Base-by-base conservation (phyloP, 2,113 vertebrate genomes). In the Blennius ocellaris region DNA sequence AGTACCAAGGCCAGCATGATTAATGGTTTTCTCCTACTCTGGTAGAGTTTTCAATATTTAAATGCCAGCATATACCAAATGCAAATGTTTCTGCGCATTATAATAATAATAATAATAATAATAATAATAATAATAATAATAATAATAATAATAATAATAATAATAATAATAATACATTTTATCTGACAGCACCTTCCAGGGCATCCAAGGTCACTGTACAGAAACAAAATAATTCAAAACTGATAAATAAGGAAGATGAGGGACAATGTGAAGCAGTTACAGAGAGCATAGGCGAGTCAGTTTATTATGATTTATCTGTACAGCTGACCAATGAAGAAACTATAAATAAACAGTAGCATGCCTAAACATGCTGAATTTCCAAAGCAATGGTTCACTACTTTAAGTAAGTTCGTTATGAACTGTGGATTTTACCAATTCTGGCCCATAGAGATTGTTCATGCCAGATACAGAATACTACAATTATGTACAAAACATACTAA, bases 1-100 rank as follows among this genome's bases (percentile, higher is more conserved):
- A 73, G 53, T 63, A 59, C 70, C 76, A 37, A 75, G 40, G 44
- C 82, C 75, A 69, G 67, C 66, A 43, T 48, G 47, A 71, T 58
- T 64, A 8, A 50, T 47, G 55, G 11, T 62, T 51, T 80, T 69
- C 62, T 69, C 54, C 60, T 65, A 38, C 58, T 66, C 61, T 59
- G 14, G 47, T 17, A 58, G 37, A 48, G 47, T 64, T 68, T 50
- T 47, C 57, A 12, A 68, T 40, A 73, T 79, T 61, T 43, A 68
- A 8, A 54, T 68, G 36, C 45, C 30, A 8, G 11, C 44, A 7
- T 41, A 37, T 48, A 40, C 11, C 43, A 40, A 51, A 66, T 58
- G 50, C 44, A 55, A 11, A 52, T 37, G 39, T 36, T n/a, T 76
- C 10, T 37, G 2, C 56, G 41, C 8, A 38, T 21, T 4, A 6